Percentiles rank a stretch among this genome's conserved stretches.
Evolutionary conservation across 37 sponge, comb jelly and placozoan species (phyloP).

Genomic region (Halisarca cf. caerulea): DNA sequence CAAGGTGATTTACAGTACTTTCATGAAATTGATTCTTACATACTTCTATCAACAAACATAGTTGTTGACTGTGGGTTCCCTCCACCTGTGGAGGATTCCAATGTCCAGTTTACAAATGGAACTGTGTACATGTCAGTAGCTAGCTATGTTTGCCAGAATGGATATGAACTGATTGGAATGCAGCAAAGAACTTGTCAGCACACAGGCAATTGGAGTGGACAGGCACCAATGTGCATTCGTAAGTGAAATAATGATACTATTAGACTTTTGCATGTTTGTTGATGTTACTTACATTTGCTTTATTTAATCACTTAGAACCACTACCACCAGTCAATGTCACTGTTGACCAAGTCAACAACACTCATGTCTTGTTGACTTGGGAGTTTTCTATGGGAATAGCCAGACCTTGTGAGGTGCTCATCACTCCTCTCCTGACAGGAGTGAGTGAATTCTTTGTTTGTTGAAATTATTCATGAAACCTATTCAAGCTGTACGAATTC

Average conservation of each 20-base stretch:
- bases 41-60: background rate
- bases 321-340: slow-evolving; percentile 17
- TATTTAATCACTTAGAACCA: background rate
- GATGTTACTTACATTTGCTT: too few species aligned
- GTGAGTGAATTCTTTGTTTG: too few species aligned
- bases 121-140: background rate
- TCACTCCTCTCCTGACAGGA: too few species aligned
- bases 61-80: slow-evolving; percentile 31
- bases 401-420: slow-evolving; percentile 1
- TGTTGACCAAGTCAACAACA: background rate
- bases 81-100: background rate
- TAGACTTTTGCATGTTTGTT: too few species aligned
- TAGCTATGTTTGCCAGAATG: background rate
- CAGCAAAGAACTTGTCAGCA: background rate
- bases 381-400: background rate
- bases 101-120: background rate
- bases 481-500: too few species aligned
- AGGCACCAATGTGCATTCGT: background rate
- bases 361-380: slow-evolving; percentile 7
- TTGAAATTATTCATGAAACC: too few species aligned
- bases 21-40: too few species aligned
- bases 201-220: slow-evolving; percentile 4
- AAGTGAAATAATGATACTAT: background rate
- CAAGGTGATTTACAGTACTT: too few species aligned
- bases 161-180: background rate